phyloP scores from a whole-genome alignment of 2,797 vertebrate genomes.

The Pitangus sulphuratus region DNA sequence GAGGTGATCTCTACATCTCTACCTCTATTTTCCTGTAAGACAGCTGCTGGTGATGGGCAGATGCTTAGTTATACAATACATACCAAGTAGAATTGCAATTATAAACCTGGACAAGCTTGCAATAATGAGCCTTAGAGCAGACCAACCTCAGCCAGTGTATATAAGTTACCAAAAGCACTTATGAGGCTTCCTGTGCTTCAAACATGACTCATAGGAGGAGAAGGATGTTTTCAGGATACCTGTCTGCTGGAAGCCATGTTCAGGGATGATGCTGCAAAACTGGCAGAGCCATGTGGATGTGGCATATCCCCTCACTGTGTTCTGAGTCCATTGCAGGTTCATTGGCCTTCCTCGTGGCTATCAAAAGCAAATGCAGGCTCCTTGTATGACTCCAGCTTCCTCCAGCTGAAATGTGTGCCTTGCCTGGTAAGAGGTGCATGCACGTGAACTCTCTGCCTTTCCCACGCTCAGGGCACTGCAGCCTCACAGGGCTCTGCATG shows the following conservation, averaged over 20 bases:
- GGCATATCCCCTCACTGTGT: background rate
- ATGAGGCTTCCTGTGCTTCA: background rate
- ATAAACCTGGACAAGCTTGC: background rate
- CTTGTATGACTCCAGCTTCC: background rate
- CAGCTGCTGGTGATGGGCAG: background rate
- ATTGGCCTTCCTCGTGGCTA: accelerated
- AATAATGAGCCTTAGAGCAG: background rate
- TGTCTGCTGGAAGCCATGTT: background rate
- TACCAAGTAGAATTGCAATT: background rate
- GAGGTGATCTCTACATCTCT: background rate
- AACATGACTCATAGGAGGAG: background rate
- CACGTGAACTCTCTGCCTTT: accelerated
- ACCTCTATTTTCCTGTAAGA: background rate
- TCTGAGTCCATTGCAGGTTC: background rate
- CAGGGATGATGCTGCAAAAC: background rate
- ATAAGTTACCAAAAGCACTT: background rate
- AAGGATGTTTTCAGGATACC: background rate
- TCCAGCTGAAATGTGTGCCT: background rate
- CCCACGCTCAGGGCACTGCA: accelerated
- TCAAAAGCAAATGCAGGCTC: background rate
- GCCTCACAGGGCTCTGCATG: accelerated
- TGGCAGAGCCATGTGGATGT: background rate
- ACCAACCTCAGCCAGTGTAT: background rate
- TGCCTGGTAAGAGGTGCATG: accelerated
- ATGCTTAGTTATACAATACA: background rate